Conservation (phyloP, 2,113 vertebrate species). For the Ornithorhynchus anatinus region DNA sequence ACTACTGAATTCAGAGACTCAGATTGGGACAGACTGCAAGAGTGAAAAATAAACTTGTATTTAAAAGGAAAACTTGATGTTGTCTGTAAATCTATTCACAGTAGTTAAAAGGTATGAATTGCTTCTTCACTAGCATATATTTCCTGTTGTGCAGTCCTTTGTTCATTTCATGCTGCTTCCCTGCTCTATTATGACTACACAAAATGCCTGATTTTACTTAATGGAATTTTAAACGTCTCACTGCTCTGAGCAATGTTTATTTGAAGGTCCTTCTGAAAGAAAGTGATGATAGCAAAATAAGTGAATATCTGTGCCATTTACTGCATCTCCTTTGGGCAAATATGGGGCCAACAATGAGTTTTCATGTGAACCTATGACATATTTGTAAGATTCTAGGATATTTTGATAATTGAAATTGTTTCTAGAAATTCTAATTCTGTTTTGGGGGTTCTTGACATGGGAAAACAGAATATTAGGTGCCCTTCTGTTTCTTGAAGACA, state of each 20-base stretch:
- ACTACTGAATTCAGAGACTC: constrained; percentile 59
- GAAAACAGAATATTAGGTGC: neutral
- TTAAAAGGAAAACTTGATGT: constrained; percentile 29
- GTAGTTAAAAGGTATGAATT: constrained; percentile 67
- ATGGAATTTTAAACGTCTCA: constrained; percentile 58
- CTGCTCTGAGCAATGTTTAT: constrained; percentile 55
- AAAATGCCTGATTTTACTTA: constrained; percentile 38
- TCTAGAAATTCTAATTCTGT: neutral
- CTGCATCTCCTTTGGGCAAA: neutral
- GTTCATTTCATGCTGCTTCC: constrained; percentile 44
- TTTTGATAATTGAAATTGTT: neutral
- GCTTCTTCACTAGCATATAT: constrained; percentile 52
- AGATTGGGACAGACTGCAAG: constrained; percentile 26
- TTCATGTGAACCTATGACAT: neutral
- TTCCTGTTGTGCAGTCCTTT: constrained; percentile 50
- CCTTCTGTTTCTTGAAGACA: neutral
- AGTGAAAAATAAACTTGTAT: constrained; percentile 21
- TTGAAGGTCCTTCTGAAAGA: constrained; percentile 46
- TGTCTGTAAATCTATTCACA: constrained; percentile 51
- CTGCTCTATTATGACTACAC: constrained; percentile 50
- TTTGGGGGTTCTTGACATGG: neutral
- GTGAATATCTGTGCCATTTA: neutral
- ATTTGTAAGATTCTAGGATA: neutral
- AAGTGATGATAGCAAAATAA: constrained; percentile 37
- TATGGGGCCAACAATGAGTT: neutral